Conservation (phyloP, 2,113 vertebrate species). For the Uria lomvia region DNA sequence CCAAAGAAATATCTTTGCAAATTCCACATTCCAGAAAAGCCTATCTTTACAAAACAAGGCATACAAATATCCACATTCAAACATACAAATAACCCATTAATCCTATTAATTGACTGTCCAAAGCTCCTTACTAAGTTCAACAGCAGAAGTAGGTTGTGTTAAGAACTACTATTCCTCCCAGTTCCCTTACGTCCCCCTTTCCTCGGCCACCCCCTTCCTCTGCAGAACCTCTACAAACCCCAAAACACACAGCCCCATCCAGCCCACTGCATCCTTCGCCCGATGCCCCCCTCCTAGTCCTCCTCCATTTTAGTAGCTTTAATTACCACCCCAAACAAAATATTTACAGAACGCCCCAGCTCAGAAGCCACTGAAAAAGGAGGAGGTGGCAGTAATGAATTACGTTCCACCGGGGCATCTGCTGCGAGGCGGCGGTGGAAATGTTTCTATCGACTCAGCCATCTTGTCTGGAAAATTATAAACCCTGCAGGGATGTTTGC, state of each 20-base stretch:
- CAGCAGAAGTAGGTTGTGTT: neutral
- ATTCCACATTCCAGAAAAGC: neutral
- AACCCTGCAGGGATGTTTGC: conserved; percentile 43
- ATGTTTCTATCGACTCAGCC: conserved; percentile 58
- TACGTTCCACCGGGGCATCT: conserved; percentile 70
- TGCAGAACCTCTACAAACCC: conserved; percentile 14
- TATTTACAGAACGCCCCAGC: conserved; percentile 57
- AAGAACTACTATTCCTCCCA: neutral
- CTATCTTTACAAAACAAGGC: neutral
- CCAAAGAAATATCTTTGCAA: neutral
- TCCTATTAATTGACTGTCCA: neutral
- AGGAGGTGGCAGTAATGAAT: conserved; percentile 59
- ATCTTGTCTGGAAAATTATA: conserved; percentile 69
- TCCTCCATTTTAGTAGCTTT: conserved; percentile 57
- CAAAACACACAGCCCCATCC: neutral
- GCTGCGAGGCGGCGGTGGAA: conserved; percentile 69
- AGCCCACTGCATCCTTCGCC: neutral
- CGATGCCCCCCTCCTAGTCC: neutral
- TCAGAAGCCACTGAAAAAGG: conserved; percentile 41
- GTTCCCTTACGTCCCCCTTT: neutral
- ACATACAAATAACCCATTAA: neutral
- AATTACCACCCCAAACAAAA: conserved; percentile 70
- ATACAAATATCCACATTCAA: neutral
- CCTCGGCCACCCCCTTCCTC: neutral
- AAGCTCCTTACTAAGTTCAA: neutral